These are phyloP conservation scores for Triplophysa tibetana DNA, from an alignment of 2,113 vertebrate species.

Conservation along the genomic window DNA sequence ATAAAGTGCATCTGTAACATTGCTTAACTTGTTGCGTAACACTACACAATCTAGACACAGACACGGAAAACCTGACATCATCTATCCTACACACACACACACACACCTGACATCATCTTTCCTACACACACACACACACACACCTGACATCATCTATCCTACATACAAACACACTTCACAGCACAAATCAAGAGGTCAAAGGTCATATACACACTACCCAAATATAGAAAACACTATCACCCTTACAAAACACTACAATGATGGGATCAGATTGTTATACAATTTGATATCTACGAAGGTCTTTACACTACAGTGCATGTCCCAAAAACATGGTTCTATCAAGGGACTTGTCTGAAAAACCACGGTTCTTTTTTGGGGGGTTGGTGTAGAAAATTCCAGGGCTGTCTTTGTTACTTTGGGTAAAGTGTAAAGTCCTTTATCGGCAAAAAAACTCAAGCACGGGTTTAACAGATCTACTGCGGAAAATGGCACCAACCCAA, in stretches of 20 bases:
- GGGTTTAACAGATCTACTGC: conserved; percentile 7
- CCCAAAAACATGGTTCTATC: background rate
- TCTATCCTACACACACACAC: conserved; percentile 32
- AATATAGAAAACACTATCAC: background rate
- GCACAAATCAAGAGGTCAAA: conserved; percentile 31
- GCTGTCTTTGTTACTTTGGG: background rate
- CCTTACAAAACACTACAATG: background rate
- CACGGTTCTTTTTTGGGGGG: too few species aligned
- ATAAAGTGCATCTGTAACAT: conserved; percentile 71
- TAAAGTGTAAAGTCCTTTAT: conserved; percentile 24
- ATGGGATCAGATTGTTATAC: background rate
- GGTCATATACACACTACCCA: conserved; percentile 3
- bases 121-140: background rate
- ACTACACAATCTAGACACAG: conserved; percentile 47
- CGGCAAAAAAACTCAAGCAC: background rate
- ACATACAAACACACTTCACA: conserved; percentile 16
- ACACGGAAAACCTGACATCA: background rate
- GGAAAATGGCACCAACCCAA: background rate
- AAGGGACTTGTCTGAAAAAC: too few species aligned
- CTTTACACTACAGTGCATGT: background rate
- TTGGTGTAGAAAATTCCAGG: too few species aligned
- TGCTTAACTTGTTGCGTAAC: conserved; percentile 34
- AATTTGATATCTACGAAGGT: background rate
- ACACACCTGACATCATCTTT: background rate
- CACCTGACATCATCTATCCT: background rate